These are phyloP conservation scores for Salminus brasiliensis DNA, from an alignment of 2,113 vertebrate species.

Conservation along the genomic window DNA sequence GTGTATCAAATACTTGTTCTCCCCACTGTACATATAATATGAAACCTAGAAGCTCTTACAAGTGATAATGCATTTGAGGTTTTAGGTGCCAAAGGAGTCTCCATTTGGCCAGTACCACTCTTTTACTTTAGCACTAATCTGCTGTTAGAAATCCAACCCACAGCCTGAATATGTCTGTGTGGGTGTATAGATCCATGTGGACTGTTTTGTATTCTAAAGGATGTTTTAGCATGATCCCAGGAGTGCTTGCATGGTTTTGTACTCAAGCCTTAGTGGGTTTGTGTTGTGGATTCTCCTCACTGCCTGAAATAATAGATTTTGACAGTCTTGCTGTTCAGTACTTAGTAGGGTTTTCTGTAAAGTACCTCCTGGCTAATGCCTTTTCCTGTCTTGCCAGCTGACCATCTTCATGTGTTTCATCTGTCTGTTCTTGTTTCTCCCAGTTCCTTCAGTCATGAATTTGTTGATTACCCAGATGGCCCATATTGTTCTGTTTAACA, in stretches of 20 bases:
- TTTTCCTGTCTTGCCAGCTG: not conserved
- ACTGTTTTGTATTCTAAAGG: no score
- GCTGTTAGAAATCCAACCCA: no score
- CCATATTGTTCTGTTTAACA: not conserved
- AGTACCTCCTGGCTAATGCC: constrained; percentile 26
- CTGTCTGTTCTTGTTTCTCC: not conserved
- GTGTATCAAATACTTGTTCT: no score
- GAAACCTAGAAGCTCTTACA: no score
- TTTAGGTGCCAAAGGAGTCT: no score
- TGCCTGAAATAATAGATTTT: constrained; percentile 48
- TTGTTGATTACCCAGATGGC: not conserved
- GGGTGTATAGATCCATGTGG: no score
- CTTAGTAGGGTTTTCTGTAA: constrained; percentile 37
- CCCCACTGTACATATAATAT: no score
- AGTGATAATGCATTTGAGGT: no score
- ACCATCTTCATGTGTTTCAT: not conserved
- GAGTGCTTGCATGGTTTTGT: constrained; percentile 14
- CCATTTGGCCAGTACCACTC: no score
- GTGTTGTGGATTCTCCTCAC: constrained; percentile 19
- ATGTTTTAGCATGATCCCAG: not conserved
- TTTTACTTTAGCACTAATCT: no score
- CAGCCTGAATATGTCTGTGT: no score
- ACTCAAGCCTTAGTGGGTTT: not conserved
- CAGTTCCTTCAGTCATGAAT: no score
- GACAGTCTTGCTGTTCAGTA: constrained; percentile 38